These are phyloP conservation scores for Micromussa lordhowensis DNA, from an alignment of 92 coral and sea anemone species.

Conservation along the genomic window DNA sequence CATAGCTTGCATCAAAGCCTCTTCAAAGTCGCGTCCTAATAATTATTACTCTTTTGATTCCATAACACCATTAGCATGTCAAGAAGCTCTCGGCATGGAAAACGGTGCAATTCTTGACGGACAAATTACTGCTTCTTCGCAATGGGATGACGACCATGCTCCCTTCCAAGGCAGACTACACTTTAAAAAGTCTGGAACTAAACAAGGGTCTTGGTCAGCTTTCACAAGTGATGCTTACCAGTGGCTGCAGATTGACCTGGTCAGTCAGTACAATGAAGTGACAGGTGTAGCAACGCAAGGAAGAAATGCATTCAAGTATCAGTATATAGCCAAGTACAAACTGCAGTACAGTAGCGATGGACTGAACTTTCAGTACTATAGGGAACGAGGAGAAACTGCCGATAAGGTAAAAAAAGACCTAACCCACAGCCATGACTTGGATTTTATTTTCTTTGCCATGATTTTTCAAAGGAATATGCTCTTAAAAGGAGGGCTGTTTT, in stretches of 20 bases:
- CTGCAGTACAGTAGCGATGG: slow-evolving; percentile 8
- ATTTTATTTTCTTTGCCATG: not conserved
- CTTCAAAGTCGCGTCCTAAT: not conserved
- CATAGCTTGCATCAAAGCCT: not conserved
- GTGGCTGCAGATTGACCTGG: slow-evolving; percentile 11
- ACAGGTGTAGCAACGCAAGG: slow-evolving; percentile 5
- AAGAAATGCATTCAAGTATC: not conserved
- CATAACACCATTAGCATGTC: not conserved
- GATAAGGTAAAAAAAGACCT: not conserved
- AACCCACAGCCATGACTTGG: too few species aligned
- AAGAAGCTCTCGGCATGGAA: slow-evolving; percentile 1
- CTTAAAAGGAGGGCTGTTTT: not conserved
- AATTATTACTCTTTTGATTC: not conserved
- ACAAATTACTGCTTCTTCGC: slow-evolving; percentile 4
- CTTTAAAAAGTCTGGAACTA: not conserved
- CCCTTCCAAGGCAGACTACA: slow-evolving; percentile 2
- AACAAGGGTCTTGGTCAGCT: slow-evolving; percentile 13
- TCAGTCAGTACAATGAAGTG: not conserved
- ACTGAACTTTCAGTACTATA: slow-evolving; percentile 4
- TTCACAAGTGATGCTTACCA: not conserved
- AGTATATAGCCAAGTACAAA: slow-evolving; percentile 3
- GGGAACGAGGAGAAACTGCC: not conserved
- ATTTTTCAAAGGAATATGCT: not conserved
- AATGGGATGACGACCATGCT: not conserved
- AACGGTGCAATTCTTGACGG: not conserved